Conservation (phyloP, 2,888 invertebrate species). For the Tethea ocularis region DNA sequence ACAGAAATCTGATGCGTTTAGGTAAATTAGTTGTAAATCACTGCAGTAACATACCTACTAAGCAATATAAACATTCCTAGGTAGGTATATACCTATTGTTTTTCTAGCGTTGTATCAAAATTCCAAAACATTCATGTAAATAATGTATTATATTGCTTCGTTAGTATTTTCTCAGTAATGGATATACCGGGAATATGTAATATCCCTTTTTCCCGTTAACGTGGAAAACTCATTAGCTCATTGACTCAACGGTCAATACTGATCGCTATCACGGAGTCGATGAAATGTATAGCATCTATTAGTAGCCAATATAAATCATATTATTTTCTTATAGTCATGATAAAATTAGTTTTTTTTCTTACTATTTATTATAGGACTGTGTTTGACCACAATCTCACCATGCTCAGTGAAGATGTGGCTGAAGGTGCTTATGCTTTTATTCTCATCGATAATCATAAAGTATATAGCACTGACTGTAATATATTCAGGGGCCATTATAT, state of each 20-base stretch:
- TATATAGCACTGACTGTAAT: too few species aligned
- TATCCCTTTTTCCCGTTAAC: slow-evolving; percentile 53
- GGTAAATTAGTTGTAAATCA: too few species aligned
- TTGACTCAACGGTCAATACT: slow-evolving; percentile 40
- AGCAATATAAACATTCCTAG: too few species aligned
- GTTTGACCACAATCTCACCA: too few species aligned
- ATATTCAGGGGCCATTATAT: too few species aligned
- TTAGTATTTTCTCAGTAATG: slow-evolving; percentile 50
- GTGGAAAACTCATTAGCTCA: slow-evolving; percentile 60
- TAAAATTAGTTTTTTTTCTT: too few species aligned
- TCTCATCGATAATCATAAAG: background rate
- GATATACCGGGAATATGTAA: slow-evolving; percentile 39
- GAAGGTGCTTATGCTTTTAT: too few species aligned
- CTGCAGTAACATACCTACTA: too few species aligned
- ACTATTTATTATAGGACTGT: too few species aligned
- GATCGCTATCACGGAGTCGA: slow-evolving; percentile 32
- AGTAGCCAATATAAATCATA: slow-evolving; percentile 12
- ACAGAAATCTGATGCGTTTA: background rate
- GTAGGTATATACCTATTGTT: background rate
- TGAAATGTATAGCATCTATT: slow-evolving; percentile 29
- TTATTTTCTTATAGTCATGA: background rate
- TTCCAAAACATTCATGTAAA: background rate
- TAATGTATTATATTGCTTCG: slow-evolving; percentile 22
- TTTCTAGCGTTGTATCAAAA: background rate
- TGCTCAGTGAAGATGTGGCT: too few species aligned